Evolutionary conservation across 64 coral and sea anemone genomes (phyloP), one percentile per base, ranked within the genome.

Genomic region (Trachythela sp.): DNA sequence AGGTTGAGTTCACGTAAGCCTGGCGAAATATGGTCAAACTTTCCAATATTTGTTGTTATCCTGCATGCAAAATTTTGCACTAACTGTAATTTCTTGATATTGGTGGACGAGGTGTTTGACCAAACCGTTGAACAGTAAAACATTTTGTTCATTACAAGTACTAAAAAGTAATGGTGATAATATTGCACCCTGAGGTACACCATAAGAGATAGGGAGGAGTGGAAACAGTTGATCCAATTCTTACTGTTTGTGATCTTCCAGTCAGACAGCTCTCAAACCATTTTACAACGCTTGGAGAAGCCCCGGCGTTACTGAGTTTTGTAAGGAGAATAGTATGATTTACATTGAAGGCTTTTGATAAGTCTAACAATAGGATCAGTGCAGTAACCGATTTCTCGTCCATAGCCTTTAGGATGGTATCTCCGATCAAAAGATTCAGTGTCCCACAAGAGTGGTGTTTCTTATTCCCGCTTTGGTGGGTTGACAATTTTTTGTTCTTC

Each of bases 111-210:
- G 2, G 59, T 68, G 59, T 68, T 68, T n/a, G 59, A 68, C 59
- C 59, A 68, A 22, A 68, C 59, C 59, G 59, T 68, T 68, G 59
- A 68, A 68, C 59, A 68, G 59, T 68, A 68, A 22, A 68, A 31
- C 20, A 68, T 22, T 68, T 68, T 68, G 59, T 68, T 68, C 20
- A 22, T 68, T 8, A 68, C 59, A 22, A 68, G 59, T 68, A n/a
- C 31, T 84, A 90, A 90, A 70, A 36, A 64, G 89, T 48, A 90
- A n/a, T 5, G 72, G 88, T 31, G 88, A 89, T 32, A 89, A 41
- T 30, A 83, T 89, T 83, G 88, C 71, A 1, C 88, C 72, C 72
- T 89, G 70, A 45, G 88, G 88, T 2, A 89, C 88, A 13, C 88
- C 88, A 15, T 89, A 72, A 32, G 48, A 22, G 7, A 84, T 18